Conservation (phyloP, 2,113 vertebrate genomes). For the Emydura subglobosa region DNA sequence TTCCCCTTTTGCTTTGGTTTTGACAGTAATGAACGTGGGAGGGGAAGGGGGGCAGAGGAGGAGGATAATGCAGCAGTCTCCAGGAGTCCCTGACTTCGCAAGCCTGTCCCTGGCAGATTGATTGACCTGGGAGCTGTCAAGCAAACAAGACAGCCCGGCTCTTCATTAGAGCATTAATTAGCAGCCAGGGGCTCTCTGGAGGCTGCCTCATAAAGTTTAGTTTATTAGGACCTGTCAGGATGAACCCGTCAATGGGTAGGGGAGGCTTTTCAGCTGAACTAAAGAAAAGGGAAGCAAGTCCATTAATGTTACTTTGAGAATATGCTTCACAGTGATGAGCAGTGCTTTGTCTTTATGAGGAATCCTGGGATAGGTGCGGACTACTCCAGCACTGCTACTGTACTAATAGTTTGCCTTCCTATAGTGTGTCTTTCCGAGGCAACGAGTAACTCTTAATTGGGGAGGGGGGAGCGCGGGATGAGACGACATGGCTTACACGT, state of each 20-base stretch:
- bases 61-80: neutral
- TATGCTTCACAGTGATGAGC: neutral
- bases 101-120: neutral
- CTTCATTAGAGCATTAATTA: constrained; percentile 67
- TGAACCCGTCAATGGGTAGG: neutral
- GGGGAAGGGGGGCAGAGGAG: neutral
- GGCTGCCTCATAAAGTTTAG: neutral
- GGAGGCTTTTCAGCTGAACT: neutral
- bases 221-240: constrained; percentile 47
- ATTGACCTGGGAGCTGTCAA: constrained; percentile 9
- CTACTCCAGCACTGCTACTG: rapidly evolving
- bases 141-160: constrained; percentile 49
- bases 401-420: neutral
- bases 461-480: too few relatives aligned
- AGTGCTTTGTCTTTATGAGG: neutral
- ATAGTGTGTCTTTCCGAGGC: neutral
- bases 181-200: constrained; percentile 15
- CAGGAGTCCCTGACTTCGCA: constrained; percentile 15
- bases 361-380: neutral
- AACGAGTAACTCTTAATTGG: too few relatives aligned
- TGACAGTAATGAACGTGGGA: constrained; percentile 54
- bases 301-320: neutral
- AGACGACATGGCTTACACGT: neutral
- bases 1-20: constrained; percentile 1
- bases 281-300: neutral